Percentiles rank a stretch among this genome's conserved stretches.
Conservation (phyloP, 2,797 vertebrate genomes). For the Lepilemur septentrionalis region DNA sequence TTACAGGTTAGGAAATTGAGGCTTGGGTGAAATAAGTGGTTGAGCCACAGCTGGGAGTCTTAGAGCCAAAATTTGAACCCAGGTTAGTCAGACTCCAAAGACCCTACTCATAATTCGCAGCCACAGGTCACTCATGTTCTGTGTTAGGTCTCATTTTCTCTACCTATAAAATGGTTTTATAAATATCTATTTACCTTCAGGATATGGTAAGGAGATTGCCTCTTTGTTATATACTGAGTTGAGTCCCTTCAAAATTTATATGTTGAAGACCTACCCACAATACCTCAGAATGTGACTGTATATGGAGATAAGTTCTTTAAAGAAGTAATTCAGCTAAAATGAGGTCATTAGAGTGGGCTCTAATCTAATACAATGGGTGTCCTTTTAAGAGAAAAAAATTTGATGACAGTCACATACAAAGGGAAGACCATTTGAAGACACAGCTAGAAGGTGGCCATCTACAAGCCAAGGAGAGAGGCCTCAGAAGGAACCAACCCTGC, state of each 20-base stretch:
- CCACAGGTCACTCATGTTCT: background rate
- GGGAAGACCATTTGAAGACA: background rate
- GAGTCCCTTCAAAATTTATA: background rate
- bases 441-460: background rate
- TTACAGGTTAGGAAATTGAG: background rate
- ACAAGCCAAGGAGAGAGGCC: background rate
- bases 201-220: background rate
- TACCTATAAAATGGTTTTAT: background rate
- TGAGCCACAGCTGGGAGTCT: background rate
- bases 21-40: background rate
- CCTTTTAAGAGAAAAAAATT: background rate
- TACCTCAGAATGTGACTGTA: background rate
- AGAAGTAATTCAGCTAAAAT: background rate
- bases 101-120: background rate
- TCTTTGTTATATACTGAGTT: background rate
- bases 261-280: background rate
- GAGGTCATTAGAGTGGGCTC: background rate
- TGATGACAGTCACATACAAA: background rate
- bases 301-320: background rate
- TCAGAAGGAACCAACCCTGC: background rate
- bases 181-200: background rate
- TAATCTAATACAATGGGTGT: background rate
- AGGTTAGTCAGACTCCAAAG: background rate
- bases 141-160: background rate
- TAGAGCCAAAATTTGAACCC: background rate